phyloP scores from a whole-genome alignment of 2,113 vertebrate species.

The Echinops telfairi region DNA sequence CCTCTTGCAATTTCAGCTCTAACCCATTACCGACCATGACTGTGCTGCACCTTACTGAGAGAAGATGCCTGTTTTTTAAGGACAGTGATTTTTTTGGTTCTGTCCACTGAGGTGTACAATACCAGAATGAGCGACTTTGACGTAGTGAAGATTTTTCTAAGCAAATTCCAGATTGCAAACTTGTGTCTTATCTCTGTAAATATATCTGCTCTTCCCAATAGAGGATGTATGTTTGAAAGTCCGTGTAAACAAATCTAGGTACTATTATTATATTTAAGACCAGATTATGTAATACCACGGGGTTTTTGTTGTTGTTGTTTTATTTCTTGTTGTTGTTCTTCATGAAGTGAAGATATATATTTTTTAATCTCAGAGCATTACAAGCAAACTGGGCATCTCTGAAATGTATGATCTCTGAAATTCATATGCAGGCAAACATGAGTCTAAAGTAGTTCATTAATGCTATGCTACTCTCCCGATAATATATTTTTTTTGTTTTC shows the following conservation, averaged over 20 bases:
- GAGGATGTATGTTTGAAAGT: background rate
- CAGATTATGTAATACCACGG: background rate
- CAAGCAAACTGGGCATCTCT: background rate
- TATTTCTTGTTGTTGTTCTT: background rate
- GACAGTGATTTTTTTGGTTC: background rate
- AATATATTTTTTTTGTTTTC: background rate
- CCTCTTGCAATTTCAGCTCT: background rate
- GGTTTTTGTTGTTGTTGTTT: too few species aligned
- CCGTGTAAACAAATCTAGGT: background rate
- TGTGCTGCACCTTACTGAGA: background rate
- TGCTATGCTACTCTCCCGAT: background rate
- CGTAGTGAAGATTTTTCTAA: conserved; percentile 30
- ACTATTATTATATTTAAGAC: background rate
- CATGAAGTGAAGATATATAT: conserved; percentile 12
- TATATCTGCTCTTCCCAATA: background rate
- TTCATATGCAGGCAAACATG: background rate
- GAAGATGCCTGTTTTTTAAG: conserved; percentile 34
- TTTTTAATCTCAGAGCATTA: background rate
- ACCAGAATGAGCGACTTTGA: conserved; percentile 2
- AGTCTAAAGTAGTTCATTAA: background rate
- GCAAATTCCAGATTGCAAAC: conserved; percentile 9
- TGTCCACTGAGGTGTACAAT: background rate
- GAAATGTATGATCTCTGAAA: background rate
- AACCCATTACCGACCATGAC: background rate
- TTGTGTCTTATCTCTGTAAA: background rate